Evolutionary conservation across 2,797 vertebrate genomes (phyloP), one percentile per base, ranked within the genome.

Genomic region (Coracias cyanogaster): DNA sequence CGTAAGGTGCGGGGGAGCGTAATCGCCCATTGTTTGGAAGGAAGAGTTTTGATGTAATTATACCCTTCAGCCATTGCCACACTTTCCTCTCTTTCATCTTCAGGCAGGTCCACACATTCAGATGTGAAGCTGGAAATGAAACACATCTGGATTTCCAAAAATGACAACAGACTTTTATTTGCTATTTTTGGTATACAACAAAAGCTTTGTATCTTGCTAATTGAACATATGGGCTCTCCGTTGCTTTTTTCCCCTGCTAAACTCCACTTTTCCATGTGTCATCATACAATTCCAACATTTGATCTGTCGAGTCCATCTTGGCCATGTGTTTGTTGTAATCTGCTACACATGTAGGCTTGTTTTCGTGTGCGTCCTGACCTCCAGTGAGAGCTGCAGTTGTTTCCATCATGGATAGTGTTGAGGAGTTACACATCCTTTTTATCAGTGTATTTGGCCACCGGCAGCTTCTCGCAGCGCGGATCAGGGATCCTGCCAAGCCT

Each of bases 311-410:
- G 94, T 89, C 97, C 96, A 76, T 94, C 94, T 95, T 60, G 10
- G 92, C 96, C 96, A 96, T 97, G 94, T 97, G 95, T 96, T 97
- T 90, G 94, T 85, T 82, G 97, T 98, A 97, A 98, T 97, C 94
- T 92, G 78, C 97, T 96, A 98, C 97, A 97, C 95, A 96, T 98
- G 97, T 97, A 87, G 91, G 37, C 97, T 97, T 98, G 96, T 96
- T 96, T 96, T 97, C 85, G 33, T 97, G 97, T 94, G 92, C 72
- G 48, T 97, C 97, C 96, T 96, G 93, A 97, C 97, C 98, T 97
- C 97, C 97, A 92, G 89, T 43, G 95, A 97, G 94, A 90, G 94
- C 89, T 94, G 94, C 61, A 88, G 96, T 97, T 96, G 93, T 97
- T 96, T 94, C 96, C 96, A 96, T 97, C 96, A 92, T 85, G 90